Conservation (phyloP, 1,140 invertebrate genomes). For the Conus betulinus region DNA sequence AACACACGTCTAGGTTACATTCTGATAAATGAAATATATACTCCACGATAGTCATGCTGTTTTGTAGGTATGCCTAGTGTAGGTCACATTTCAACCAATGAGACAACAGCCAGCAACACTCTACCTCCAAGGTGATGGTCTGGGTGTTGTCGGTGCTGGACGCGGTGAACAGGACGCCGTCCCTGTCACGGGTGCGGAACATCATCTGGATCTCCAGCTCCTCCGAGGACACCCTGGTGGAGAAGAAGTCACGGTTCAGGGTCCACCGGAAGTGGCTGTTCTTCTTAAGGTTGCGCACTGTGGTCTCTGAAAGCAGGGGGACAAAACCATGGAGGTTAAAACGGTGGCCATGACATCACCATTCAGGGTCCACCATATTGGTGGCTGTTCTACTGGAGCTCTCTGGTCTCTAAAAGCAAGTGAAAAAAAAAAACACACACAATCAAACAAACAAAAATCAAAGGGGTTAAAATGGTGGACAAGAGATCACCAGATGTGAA, state of each 20-base stretch:
- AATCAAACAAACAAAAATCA: too few species aligned
- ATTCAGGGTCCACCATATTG: constrained; percentile 94
- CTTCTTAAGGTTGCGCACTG: constrained; percentile 86
- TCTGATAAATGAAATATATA: too few species aligned
- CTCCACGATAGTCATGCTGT: too few species aligned
- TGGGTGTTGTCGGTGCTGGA: constrained; percentile 35
- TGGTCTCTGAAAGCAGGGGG: constrained; percentile 75
- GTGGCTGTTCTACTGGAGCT: constrained; percentile 88
- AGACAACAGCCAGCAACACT: too few species aligned
- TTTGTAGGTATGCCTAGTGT: too few species aligned
- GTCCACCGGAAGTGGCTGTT: constrained; percentile 98
- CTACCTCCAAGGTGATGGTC: constrained; percentile 35
- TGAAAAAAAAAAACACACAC: too few species aligned
- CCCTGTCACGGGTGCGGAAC: constrained; percentile 93
- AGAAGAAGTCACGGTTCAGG: constrained; percentile 83
- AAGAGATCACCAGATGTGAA: too few species aligned
- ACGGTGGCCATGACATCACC: constrained; percentile 79
- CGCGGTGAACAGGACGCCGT: constrained; percentile 79
- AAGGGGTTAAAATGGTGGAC: too few species aligned
- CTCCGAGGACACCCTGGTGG: constrained; percentile 45
- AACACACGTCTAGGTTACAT: too few species aligned
- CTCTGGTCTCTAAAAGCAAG: constrained; percentile 79
- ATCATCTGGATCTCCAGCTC: constrained; percentile 84
- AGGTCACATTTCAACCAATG: too few species aligned
- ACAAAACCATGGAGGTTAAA: too few species aligned